These are phyloP conservation scores for Cyclura pinguis DNA, from an alignment of 2,797 vertebrate genomes.

Conservation along the genomic window DNA sequence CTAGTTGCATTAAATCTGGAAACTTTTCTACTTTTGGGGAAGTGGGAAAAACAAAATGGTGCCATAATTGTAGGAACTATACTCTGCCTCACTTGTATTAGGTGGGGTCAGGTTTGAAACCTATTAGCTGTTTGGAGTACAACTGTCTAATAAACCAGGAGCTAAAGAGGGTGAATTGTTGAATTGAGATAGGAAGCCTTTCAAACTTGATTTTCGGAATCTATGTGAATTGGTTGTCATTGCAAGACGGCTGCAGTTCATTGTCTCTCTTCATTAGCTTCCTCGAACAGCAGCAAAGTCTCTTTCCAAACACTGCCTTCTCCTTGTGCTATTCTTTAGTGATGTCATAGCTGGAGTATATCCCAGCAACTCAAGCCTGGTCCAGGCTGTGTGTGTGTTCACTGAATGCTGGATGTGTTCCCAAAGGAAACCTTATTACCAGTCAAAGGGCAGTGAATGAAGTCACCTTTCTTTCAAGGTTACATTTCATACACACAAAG, in stretches of 20 bases:
- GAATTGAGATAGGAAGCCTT: not conserved
- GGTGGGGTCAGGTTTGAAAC: not conserved
- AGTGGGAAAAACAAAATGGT: not conserved
- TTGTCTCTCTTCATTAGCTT: slow-evolving; percentile 35
- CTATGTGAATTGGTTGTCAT: not conserved
- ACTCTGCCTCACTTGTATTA: not conserved
- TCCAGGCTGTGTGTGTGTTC: slow-evolving; percentile 63
- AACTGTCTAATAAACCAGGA: not conserved
- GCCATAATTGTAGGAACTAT: not conserved
- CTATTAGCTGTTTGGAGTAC: not conserved
- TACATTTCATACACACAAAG: not conserved
- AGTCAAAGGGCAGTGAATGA: slow-evolving; percentile 47
- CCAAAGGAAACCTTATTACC: slow-evolving; percentile 59
- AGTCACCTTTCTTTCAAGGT: slow-evolving; percentile 69
- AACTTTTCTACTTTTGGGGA: not conserved
- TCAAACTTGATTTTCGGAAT: not conserved
- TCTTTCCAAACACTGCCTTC: slow-evolving; percentile 15
- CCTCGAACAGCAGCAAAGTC: slow-evolving; percentile 60
- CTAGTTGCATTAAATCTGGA: too few relatives aligned
- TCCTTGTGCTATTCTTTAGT: slow-evolving; percentile 37
- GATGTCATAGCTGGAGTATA: slow-evolving; percentile 63
- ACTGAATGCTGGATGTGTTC: slow-evolving; percentile 57
- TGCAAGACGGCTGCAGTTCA: not conserved
- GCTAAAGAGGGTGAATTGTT: not conserved
- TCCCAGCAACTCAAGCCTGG: slow-evolving; percentile 62